Evolutionary conservation across 2,888 invertebrate species (phyloP).

Genomic region (Elysia crispata): DNA sequence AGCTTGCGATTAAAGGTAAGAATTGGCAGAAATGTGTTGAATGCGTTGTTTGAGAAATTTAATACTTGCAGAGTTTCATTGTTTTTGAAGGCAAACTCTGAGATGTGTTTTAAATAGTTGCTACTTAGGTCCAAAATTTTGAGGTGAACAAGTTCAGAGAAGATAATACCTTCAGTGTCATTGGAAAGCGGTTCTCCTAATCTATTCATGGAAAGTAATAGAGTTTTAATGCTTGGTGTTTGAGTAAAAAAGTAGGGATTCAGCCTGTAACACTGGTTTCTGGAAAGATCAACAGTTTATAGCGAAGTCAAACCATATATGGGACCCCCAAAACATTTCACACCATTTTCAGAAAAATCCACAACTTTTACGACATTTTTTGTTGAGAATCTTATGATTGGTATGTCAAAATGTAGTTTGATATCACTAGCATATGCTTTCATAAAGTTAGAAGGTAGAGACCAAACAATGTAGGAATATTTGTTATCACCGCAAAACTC

Average conservation of each 20-base stretch:
- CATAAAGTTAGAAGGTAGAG: not conserved
- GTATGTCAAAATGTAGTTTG: not conserved
- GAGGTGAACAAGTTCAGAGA: not conserved
- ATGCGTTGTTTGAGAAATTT: not conserved
- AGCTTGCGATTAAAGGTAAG: not conserved
- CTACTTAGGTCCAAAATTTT: not conserved
- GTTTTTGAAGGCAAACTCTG: not conserved
- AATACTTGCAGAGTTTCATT: not conserved
- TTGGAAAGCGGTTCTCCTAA: not conserved
- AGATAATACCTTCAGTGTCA: not conserved
- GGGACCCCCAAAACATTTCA: not conserved
- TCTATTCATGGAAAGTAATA: not conserved
- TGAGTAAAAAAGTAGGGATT: not conserved
- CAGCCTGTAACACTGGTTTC: not conserved
- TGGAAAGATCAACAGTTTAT: not conserved
- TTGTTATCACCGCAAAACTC: too few relatives aligned
- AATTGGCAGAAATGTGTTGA: not conserved
- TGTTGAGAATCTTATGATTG: not conserved
- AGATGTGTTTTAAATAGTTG: not conserved
- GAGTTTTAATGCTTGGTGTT: not conserved
- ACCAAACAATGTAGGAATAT: too few relatives aligned
- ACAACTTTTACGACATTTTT: not conserved
- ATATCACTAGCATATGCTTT: not conserved
- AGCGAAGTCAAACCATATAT: not conserved
- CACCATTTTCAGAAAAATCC: not conserved